Conservation (phyloP, 2,888 invertebrate genomes). For the Drosophila incognita region DNA sequence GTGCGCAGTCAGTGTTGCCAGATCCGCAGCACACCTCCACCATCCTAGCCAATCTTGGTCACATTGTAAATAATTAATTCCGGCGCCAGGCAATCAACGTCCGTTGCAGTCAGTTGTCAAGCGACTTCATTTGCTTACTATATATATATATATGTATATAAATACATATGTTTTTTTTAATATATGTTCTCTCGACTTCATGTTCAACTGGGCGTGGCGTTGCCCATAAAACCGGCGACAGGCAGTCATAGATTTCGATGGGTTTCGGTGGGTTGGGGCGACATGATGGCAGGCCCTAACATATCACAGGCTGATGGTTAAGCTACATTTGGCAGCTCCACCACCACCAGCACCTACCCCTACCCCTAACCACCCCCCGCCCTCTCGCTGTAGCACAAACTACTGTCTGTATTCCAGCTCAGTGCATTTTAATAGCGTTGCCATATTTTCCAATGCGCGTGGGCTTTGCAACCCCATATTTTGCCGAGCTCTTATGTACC, state of each 20-base stretch:
- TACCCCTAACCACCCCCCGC: too few species aligned
- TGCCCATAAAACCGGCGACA: slow-evolving; percentile 61
- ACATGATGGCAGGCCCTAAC: slow-evolving; percentile 6
- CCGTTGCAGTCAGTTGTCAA: slow-evolving; percentile 73
- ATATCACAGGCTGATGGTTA: slow-evolving; percentile 53
- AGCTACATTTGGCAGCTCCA: slow-evolving; percentile 58
- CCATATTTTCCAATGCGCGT: slow-evolving; percentile 39
- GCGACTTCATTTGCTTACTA: slow-evolving; percentile 52
- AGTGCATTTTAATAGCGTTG: slow-evolving; percentile 68
- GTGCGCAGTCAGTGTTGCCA: slow-evolving; percentile 47
- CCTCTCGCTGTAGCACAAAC: not conserved
- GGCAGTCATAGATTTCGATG: slow-evolving; percentile 63
- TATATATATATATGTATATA: not conserved
- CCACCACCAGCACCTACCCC: not conserved
- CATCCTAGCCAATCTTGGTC: not conserved
- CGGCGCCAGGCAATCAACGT: slow-evolving; percentile 68
- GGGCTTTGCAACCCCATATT: slow-evolving; percentile 26
- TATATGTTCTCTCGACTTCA: slow-evolving; percentile 11
- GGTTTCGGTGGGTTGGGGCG: not conserved
- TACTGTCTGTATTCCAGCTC: slow-evolving; percentile 41
- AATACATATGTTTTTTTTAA: not conserved
- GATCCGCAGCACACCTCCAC: slow-evolving; percentile 1
- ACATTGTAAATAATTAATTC: slow-evolving; percentile 73
- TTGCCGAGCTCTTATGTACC: slow-evolving; percentile 23
- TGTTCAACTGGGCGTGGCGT: slow-evolving; percentile 56